Conservation (phyloP, 2,888 invertebrate species). For the Drosophila kanekoi region DNA sequence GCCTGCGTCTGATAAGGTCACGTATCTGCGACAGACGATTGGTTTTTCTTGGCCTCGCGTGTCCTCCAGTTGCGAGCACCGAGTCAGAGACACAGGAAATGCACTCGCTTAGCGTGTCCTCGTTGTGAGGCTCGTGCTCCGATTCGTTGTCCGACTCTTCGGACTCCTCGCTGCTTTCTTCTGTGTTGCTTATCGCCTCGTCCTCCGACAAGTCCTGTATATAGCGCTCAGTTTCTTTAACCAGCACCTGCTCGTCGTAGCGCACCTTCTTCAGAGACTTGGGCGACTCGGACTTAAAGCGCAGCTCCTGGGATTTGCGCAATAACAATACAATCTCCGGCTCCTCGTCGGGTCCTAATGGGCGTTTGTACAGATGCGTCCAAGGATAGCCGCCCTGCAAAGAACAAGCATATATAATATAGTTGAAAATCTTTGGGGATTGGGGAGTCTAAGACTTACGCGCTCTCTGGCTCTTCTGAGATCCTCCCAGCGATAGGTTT, state of each 20-base stretch:
- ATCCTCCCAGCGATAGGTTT: constrained; percentile 94
- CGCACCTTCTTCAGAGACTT: constrained; percentile 85
- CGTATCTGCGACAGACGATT: constrained; percentile 83
- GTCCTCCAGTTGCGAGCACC: constrained; percentile 79
- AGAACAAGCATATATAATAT: not conserved
- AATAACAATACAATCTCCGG: constrained; percentile 84
- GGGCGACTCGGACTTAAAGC: constrained; percentile 83
- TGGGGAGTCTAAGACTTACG: constrained; percentile 62
- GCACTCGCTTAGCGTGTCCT: constrained; percentile 82
- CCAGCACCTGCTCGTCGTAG: constrained; percentile 85
- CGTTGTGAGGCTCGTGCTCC: constrained; percentile 68
- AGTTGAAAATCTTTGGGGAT: not conserved
- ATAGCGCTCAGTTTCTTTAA: constrained; percentile 85
- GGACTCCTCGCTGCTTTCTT: constrained; percentile 62
- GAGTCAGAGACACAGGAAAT: constrained; percentile 84
- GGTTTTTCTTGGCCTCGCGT: constrained; percentile 78
- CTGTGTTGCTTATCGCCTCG: constrained; percentile 71
- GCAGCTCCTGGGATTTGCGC: constrained; percentile 84
- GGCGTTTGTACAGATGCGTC: constrained; percentile 91
- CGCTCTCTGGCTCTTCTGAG: constrained; percentile 88
- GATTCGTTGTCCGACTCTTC: constrained; percentile 54
- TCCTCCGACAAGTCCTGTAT: constrained; percentile 84
- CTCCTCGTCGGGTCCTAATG: constrained; percentile 85
- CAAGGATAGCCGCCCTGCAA: constrained; percentile 91
- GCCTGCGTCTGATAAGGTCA: constrained; percentile 86